Percentiles rank a stretch among this genome's conserved stretches.
These are phyloP conservation scores for Hypena proboscidalis DNA, from an alignment of 2,888 invertebrate species.

Conservation along the genomic window DNA sequence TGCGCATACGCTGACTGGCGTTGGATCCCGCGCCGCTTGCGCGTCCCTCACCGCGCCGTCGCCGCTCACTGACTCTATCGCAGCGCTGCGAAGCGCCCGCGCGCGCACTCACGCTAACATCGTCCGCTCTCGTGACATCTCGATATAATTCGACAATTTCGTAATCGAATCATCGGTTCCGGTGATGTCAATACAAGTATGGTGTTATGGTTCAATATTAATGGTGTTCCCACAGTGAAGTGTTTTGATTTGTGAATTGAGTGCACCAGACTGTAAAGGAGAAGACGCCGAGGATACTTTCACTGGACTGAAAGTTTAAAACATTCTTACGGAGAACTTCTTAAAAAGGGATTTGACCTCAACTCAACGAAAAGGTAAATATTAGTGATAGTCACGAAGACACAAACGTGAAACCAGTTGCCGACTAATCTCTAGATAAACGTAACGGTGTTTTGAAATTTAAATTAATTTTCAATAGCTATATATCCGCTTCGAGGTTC, in stretches of 20 bases:
- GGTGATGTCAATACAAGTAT: constrained; percentile 57
- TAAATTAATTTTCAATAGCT: constrained; percentile 7
- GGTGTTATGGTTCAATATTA: constrained; percentile 40
- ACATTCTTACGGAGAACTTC: constrained; percentile 80
- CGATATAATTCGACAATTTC: constrained; percentile 56
- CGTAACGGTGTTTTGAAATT: constrained; percentile 31
- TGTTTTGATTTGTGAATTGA: constrained; percentile 55
- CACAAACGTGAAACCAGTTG: constrained; percentile 24
- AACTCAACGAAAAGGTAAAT: constrained; percentile 67
- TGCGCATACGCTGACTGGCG: constrained; percentile 37
- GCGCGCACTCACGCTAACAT: constrained; percentile 25
- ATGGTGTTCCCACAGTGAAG: constrained; percentile 57
- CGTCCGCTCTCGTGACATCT: constrained; percentile 54
- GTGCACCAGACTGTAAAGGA: constrained; percentile 60
- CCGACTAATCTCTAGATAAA: constrained; percentile 25
- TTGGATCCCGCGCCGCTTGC: constrained; percentile 42
- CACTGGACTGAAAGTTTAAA: constrained; percentile 84
- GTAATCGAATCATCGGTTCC: constrained; percentile 57
- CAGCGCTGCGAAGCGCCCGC: constrained; percentile 46
- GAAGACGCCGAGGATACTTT: constrained; percentile 82
- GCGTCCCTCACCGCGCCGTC: constrained; percentile 7
- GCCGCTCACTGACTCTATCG: constrained; percentile 53
- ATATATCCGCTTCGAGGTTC: neutral
- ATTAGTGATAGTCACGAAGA: constrained; percentile 25
- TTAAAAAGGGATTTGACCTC: constrained; percentile 60